A percentile compares a stretch with the other conserved stretches of the same genome.
Evolutionary conservation across 2,888 invertebrate species (phyloP).

Genomic region (Unio pictorum): DNA sequence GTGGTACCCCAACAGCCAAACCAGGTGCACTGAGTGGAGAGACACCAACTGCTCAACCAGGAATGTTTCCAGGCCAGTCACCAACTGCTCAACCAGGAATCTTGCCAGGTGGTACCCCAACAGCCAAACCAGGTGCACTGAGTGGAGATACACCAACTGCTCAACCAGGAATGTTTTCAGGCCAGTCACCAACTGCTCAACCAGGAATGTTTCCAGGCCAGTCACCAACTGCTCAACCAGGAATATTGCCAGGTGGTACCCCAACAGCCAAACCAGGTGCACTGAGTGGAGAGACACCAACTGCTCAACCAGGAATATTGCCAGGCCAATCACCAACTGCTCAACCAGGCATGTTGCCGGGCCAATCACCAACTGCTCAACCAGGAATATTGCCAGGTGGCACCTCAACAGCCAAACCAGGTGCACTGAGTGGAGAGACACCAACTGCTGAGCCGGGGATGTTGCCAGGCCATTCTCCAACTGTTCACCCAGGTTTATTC

Average conservation of each 20-base stretch:
- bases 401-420: no score
- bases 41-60: constrained; percentile 21
- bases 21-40: constrained; percentile 12
- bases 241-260: no score
- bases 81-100: constrained; percentile 19
- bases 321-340: constrained; percentile 22
- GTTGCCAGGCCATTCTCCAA: constrained; percentile 19
- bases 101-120: constrained; percentile 7
- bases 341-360: constrained; percentile 3
- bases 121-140: constrained; percentile 13
- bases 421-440: constrained; percentile 4
- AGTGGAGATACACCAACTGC: constrained; percentile 18
- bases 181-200: constrained; percentile 25
- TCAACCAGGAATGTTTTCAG: constrained; percentile 11
- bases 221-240: no score
- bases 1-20: constrained; percentile 17
- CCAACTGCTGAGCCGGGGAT: constrained; percentile 17
- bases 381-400: not conserved
- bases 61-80: constrained; percentile 9
- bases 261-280: no score
- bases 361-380: constrained; percentile 20
- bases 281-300: constrained; percentile 11
- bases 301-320: constrained; percentile 20
- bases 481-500: constrained; percentile 17
- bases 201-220: no score